Conservation (phyloP, 2,113 vertebrate genomes). For the Platichthys flesus region DNA sequence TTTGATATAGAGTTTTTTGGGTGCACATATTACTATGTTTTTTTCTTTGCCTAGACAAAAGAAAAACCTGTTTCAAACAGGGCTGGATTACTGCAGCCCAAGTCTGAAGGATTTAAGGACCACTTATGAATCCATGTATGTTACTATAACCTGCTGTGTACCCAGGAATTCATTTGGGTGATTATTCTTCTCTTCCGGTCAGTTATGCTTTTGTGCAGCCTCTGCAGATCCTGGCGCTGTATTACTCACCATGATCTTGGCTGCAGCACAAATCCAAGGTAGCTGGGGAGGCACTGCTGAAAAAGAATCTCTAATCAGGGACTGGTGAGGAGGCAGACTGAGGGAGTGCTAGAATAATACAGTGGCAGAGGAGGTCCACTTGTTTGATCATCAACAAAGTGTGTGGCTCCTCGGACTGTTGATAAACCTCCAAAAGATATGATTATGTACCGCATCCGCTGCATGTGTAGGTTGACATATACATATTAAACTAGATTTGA, state of each 20-base stretch:
- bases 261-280: constrained; percentile 26
- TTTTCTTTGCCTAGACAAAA: not conserved
- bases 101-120: constrained; percentile 23
- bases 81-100: constrained; percentile 20
- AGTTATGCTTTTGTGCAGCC: not conserved
- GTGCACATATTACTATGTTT: not conserved
- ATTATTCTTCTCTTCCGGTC: constrained; percentile 38
- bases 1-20: not conserved
- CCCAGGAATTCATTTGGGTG: constrained; percentile 46
- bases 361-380: not conserved
- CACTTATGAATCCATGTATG: constrained; percentile 39
- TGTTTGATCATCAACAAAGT: constrained; percentile 3
- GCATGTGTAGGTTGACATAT: not conserved
- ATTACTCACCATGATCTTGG: constrained; percentile 59
- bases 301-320: constrained; percentile 61
- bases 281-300: constrained; percentile 38
- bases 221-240: constrained; percentile 20
- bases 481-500: not conserved
- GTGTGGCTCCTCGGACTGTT: not conserved
- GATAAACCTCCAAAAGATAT: not conserved
- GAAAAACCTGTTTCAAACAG: constrained; percentile 16
- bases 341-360: not conserved
- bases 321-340: constrained; percentile 16
- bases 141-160: not conserved
- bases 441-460: not conserved